phyloP scores from a whole-genome alignment of 64 coral and sea anemone species.

The Montipora cactus region DNA sequence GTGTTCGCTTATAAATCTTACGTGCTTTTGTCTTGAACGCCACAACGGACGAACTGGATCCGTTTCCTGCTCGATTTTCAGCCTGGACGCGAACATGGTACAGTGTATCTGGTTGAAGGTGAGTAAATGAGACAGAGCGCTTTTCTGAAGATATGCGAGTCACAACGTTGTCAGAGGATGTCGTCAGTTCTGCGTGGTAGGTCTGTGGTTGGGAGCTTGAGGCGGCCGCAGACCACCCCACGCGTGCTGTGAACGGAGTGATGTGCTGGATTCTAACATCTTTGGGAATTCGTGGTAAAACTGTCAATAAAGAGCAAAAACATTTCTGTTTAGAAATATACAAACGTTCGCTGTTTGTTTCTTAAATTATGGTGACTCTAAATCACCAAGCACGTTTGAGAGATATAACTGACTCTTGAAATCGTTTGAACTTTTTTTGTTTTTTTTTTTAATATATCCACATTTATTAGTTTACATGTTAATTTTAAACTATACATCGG shows the following conservation, averaged over 20 bases:
- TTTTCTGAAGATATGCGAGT: not conserved
- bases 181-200: not conserved
- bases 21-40: not conserved
- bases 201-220: not conserved
- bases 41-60: slow-evolving; percentile 3
- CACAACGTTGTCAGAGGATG: not conserved
- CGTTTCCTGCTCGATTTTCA: slow-evolving; percentile 29
- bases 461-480: too few relatives aligned
- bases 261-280: not conserved
- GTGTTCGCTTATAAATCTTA: not conserved
- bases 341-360: too few relatives aligned
- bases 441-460: too few relatives aligned
- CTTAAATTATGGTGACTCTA: too few relatives aligned
- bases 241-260: not conserved
- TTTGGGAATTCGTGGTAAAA: slow-evolving; percentile 17
- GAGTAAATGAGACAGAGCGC: not conserved
- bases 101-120: not conserved
- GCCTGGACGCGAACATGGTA: slow-evolving; percentile 33
- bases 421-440: too few relatives aligned
- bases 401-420: too few relatives aligned
- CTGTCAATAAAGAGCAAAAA: not conserved
- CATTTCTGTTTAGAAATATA: not conserved
- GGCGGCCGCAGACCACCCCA: not conserved
- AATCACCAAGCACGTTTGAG: too few relatives aligned
- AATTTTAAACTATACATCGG: too few relatives aligned